Conservation (phyloP, 1,140 invertebrate genomes). For the Zaprionus vittiger region DNA sequence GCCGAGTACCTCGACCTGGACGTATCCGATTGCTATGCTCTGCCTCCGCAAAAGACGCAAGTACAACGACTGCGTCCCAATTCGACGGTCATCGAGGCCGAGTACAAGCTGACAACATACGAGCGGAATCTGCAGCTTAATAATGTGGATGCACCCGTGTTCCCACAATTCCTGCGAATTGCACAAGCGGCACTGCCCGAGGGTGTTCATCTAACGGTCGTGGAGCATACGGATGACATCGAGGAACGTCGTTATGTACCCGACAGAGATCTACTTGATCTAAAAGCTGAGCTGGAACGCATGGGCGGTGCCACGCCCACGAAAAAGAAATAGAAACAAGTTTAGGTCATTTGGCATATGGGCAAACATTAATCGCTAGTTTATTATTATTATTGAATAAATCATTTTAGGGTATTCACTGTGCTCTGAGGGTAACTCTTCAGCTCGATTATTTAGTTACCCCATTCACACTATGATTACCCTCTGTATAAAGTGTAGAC, state of each 20-base stretch:
- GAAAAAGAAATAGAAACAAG: conserved; percentile 85
- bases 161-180: conserved; percentile 88
- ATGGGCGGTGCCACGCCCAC: conserved; percentile 85
- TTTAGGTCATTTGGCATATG: conserved; percentile 39
- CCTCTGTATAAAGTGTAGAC: conserved; percentile 1
- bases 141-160: conserved; percentile 86
- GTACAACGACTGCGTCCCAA: conserved; percentile 89
- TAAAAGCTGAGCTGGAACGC: conserved; percentile 88
- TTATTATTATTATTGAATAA: conserved; percentile 49
- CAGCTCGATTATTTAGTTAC: not conserved
- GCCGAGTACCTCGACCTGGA: conserved; percentile 90
- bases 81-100: conserved; percentile 87
- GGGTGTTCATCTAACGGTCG: conserved; percentile 89
- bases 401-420: conserved; percentile 40
- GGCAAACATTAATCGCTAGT: conserved; percentile 67
- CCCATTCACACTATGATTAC: not conserved
- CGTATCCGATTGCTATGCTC: conserved; percentile 91
- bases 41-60: conserved; percentile 88
- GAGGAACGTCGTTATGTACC: conserved; percentile 91
- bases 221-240: conserved; percentile 86
- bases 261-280: conserved; percentile 90
- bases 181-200: conserved; percentile 90
- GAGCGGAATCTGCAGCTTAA: conserved; percentile 90
- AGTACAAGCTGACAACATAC: conserved; percentile 91
- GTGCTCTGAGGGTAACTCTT: not conserved